Percentiles rank a stretch among this genome's conserved stretches.
Evolutionary conservation across 2,113 vertebrate species (phyloP).

Genomic region (Shinisaurus crocodilurus): DNA sequence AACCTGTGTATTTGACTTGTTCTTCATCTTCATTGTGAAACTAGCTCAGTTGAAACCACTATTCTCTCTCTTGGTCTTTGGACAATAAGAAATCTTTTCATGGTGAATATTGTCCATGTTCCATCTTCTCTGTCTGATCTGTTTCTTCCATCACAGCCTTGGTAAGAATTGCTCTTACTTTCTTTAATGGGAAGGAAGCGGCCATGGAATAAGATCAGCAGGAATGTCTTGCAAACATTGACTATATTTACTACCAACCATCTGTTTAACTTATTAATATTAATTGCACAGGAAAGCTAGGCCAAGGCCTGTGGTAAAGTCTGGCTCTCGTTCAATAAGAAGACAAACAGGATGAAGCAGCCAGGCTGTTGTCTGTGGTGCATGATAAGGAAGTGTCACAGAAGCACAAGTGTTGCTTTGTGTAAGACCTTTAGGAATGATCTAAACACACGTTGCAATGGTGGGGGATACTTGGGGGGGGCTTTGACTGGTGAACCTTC

Average conservation of each 20-base stretch:
- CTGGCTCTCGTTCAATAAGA: slow-evolving; percentile 17
- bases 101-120: not conserved
- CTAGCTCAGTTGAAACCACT: not conserved
- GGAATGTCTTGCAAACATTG: slow-evolving; percentile 21
- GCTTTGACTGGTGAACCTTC: not conserved
- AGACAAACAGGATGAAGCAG: slow-evolving; percentile 23
- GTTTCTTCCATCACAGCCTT: slow-evolving; percentile 18
- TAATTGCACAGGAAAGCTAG: slow-evolving; percentile 25
- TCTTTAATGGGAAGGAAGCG: slow-evolving; percentile 25
- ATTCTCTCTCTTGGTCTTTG: not conserved
- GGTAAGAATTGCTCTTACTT: slow-evolving; percentile 9
- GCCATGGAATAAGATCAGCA: slow-evolving; percentile 17
- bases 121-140: not conserved
- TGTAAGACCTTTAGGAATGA: not conserved
- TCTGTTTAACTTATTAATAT: slow-evolving; percentile 39
- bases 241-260: slow-evolving; percentile 16
- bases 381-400: not conserved
- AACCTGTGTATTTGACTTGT: not conserved
- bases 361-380: not conserved
- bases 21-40: not conserved
- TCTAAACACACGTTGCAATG: not conserved
- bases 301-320: slow-evolving; percentile 16
- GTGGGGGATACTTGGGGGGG: no score
- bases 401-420: not conserved
- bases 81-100: not conserved